A percentile compares a stretch with the other conserved stretches of the same genome.
These are phyloP conservation scores for Drosophila demipolita DNA, from an alignment of 2,888 invertebrate genomes.

Conservation along the genomic window DNA sequence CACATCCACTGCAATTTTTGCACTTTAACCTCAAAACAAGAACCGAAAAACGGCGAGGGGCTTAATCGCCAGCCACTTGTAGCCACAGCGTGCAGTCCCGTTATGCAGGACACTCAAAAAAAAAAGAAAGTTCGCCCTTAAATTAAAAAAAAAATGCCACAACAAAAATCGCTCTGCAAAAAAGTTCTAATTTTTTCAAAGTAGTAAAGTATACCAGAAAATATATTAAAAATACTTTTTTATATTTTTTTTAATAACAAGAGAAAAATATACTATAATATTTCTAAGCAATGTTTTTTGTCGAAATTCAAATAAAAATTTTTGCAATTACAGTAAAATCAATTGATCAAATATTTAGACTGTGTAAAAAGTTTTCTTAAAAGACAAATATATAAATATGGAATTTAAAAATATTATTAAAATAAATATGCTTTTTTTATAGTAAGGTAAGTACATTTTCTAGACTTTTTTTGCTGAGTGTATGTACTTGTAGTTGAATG, in stretches of 20 bases:
- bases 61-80: conserved; percentile 64
- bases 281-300: background rate
- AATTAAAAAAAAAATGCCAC: background rate
- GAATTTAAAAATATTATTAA: background rate
- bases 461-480: background rate
- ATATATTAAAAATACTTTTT: background rate
- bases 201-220: background rate
- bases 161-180: background rate
- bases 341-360: too few relatives aligned
- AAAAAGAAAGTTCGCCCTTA: background rate
- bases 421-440: background rate
- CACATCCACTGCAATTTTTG: conserved; percentile 39
- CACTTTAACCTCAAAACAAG: conserved; percentile 64
- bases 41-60: background rate
- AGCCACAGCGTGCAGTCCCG: conserved; percentile 73
- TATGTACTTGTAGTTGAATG: conserved; percentile 9
- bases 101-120: background rate
- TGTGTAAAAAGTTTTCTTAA: too few relatives aligned
- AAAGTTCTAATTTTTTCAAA: background rate
- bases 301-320: too few relatives aligned
- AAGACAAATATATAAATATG: background rate
- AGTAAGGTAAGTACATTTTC: background rate
- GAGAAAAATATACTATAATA: background rate
- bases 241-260: background rate
- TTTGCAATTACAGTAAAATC: too few relatives aligned